Evolutionary conservation across 2,113 vertebrate genomes (phyloP), one percentile per base, ranked within the genome.

Genomic region (Gymnogyps californianus): DNA sequence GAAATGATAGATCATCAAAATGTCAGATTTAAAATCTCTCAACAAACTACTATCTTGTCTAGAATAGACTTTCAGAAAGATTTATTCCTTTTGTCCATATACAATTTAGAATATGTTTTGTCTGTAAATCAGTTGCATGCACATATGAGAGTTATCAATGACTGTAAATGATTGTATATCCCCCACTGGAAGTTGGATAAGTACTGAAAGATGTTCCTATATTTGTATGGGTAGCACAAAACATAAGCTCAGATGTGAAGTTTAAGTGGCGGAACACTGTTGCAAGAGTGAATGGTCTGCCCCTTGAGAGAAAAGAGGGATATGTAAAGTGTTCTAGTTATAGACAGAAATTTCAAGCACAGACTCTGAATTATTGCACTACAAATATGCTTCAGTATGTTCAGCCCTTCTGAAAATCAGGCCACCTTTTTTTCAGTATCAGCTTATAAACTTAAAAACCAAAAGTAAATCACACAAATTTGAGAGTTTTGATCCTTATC

Each of bases 1-100:
- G 97, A 92, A 98, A 98, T 55, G 36, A 95, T 1, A 98, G 34
- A 64, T 17, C 38, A 93, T 80, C 55, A 88, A 55, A 88, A 88
- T 11, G n/a, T 57, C 67, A 72, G 32, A 44, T 61, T 51, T 62
- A 24, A 89, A 67, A 90, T 79, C 38, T 59, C 71, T 62, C 44
- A 86, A 40, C 29, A 58, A 66, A 76, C 15, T 44, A 28, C 26
- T 55, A 5, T 16, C 46, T 77, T 49, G 17, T 59, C 31, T 90
- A 66, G 40, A 70, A 76, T 0, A 79, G 29, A 71, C 47, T 67
- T 83, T 51, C 49, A 47, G 74, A 67, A 87, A 64, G 46, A 84
- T 42, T 57, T 36, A 51, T 16, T 67, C 22, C n/a, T 85, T 88
- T 81, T n/a, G 16, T 22, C 20, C 20, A 57, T 64, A 52, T 32